phyloP scores from a whole-genome alignment of 2,797 vertebrate species.

The Spatula versicolor region DNA sequence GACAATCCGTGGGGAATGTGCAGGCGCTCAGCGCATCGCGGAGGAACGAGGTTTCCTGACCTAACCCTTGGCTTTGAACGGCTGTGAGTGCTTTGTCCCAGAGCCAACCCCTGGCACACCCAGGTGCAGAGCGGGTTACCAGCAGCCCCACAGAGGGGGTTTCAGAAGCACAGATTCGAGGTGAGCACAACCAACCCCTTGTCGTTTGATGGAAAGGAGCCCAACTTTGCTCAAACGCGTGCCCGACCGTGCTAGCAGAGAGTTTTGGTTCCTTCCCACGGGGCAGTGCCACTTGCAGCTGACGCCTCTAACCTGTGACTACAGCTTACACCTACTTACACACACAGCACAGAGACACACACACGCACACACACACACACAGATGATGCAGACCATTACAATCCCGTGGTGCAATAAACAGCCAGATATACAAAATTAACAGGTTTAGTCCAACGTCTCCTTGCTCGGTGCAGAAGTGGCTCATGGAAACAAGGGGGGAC shows the following conservation, averaged over 20 bases:
- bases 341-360: slow-evolving; percentile 72
- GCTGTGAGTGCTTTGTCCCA: not conserved
- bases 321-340: slow-evolving; percentile 71
- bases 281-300: slow-evolving; percentile 66
- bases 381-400: slow-evolving; percentile 70
- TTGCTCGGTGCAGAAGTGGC: slow-evolving; percentile 40
- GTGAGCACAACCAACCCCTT: slow-evolving; percentile 51
- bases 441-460: slow-evolving; percentile 51
- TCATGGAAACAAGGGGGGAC: slow-evolving; percentile 24
- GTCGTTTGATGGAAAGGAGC: slow-evolving; percentile 4
- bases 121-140: not conserved
- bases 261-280: slow-evolving; percentile 21
- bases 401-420: slow-evolving; percentile 73
- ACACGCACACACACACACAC: slow-evolving; percentile 32
- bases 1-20: not conserved
- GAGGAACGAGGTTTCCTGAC: not conserved
- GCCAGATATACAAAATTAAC: slow-evolving; percentile 73
- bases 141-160: not conserved
- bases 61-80: slow-evolving; percentile 12
- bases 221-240: not conserved
- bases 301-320: slow-evolving; percentile 64
- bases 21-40: not conserved
- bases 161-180: slow-evolving; percentile 49
- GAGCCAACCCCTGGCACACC: not conserved
- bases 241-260: slow-evolving; percentile 48